These are phyloP conservation scores for Phylloscopus whistleri DNA, from an alignment of 2,113 vertebrate genomes.

Conservation along the genomic window DNA sequence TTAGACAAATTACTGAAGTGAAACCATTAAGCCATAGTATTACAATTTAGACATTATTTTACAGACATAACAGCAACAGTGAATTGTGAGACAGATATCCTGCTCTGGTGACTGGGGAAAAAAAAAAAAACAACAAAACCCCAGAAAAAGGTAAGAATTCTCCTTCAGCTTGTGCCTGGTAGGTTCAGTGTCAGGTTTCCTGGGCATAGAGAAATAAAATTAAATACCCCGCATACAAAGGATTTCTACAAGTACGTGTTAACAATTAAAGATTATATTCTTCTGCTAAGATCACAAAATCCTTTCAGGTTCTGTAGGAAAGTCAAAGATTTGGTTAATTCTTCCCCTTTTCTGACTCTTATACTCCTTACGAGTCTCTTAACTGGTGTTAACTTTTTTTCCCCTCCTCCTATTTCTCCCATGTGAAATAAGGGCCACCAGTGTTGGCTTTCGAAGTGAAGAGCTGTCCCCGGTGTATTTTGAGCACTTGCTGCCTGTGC, in stretches of 20 bases:
- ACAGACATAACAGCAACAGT: not conserved
- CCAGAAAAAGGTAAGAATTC: not conserved
- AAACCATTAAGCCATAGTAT: not conserved
- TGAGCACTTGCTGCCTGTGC: not conserved
- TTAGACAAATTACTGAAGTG: not conserved
- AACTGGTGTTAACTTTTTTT: fast-evolving
- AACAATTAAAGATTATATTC: not conserved
- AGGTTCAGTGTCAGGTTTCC: not conserved
- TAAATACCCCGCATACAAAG: fast-evolving
- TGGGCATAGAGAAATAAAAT: not conserved
- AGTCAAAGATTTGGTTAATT: not conserved
- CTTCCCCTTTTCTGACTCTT: not conserved
- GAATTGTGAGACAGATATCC: not conserved
- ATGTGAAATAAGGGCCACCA: not conserved
- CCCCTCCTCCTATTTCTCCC: not conserved
- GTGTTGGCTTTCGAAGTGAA: not conserved
- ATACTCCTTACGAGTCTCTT: not conserved
- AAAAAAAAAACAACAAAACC: not conserved
- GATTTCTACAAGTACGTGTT: not conserved
- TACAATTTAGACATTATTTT: not conserved
- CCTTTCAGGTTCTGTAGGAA: not conserved
- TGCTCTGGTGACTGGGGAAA: not conserved
- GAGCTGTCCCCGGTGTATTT: not conserved
- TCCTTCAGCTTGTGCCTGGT: not conserved
- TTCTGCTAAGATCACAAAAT: not conserved